A percentile compares a stretch with the other conserved stretches of the same genome.
Evolutionary conservation across 1,140 invertebrate species (phyloP).

Genomic region (Drosophila miranda): DNA sequence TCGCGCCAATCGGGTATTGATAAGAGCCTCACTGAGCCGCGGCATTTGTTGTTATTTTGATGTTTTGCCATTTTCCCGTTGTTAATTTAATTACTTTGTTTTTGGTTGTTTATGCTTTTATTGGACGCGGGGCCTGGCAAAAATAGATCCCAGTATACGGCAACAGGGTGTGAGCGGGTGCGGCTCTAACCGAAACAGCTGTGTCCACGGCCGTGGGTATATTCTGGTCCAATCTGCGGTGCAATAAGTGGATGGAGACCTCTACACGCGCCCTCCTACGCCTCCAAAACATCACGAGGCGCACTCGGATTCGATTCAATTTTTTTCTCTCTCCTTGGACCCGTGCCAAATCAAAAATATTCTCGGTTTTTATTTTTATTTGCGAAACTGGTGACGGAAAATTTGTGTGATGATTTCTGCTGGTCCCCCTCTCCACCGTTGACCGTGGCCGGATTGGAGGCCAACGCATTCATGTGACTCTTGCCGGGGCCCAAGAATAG

Average conservation of each 20-base stretch:
- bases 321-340: constrained; percentile 3
- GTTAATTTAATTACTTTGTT: constrained; percentile 68
- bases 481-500: constrained; percentile 51
- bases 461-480: constrained; percentile 69
- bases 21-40: constrained; percentile 8
- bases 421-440: constrained; percentile 2
- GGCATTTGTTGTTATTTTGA: constrained; percentile 31
- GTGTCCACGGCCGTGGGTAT: constrained; percentile 16
- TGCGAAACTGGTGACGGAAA: constrained; percentile 45
- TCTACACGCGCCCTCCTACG: constrained; percentile 64
- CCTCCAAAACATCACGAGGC: constrained; percentile 41
- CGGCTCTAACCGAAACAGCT: constrained; percentile 19
- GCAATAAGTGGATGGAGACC: constrained; percentile 3
- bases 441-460: constrained; percentile 70
- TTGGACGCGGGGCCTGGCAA: constrained; percentile 17
- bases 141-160: constrained; percentile 19
- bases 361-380: constrained; percentile 38
- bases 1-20: constrained; percentile 25
- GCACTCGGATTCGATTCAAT: constrained; percentile 13
- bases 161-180: neutral
- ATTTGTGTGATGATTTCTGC: constrained; percentile 11
- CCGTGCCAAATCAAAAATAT: constrained; percentile 49
- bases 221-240: neutral
- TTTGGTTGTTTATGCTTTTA: constrained; percentile 60
- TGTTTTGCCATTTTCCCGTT: constrained; percentile 32